Evolutionary conservation across 1,140 invertebrate species (phyloP).

Genomic region (Armadillidium nasatum): DNA sequence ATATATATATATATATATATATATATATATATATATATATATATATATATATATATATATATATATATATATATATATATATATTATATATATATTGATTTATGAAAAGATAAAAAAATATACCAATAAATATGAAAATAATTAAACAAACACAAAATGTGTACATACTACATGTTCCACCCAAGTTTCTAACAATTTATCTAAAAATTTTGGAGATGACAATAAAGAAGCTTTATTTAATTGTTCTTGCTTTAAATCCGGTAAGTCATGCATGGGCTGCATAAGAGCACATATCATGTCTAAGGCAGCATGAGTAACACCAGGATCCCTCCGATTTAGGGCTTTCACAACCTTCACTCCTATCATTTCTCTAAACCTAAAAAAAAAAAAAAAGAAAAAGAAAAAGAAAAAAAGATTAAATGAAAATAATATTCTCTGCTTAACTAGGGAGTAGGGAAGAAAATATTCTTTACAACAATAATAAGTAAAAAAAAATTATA

Average conservation of each 20-base stretch:
- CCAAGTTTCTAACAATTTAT: constrained; percentile 91
- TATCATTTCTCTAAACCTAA: constrained; percentile 86
- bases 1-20: too few species aligned
- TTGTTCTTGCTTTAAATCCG: constrained; percentile 89
- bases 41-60: too few species aligned
- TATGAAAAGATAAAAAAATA: too few species aligned
- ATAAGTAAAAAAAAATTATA: too few species aligned
- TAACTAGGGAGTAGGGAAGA: too few species aligned
- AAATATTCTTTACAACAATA: too few species aligned
- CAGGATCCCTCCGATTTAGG: constrained; percentile 80
- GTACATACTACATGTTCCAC: constrained; percentile 84
- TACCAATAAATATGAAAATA: too few species aligned
- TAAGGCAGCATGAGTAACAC: constrained; percentile 89
- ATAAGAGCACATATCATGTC: constrained; percentile 96
- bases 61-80: too few species aligned
- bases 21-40: too few species aligned
- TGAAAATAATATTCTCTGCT: too few species aligned
- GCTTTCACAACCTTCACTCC: constrained; percentile 85
- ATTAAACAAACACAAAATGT: neutral
- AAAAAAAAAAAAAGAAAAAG: constrained; percentile 43
- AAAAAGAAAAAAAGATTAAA: too few species aligned
- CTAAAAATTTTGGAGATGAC: constrained; percentile 85
- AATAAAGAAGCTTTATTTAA: constrained; percentile 58
- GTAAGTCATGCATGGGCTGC: constrained; percentile 98
- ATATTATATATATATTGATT: too few species aligned